Evolutionary conservation across 2,888 invertebrate species (phyloP), one percentile per base, ranked within the genome.

Genomic region (Doris montereyensis): DNA sequence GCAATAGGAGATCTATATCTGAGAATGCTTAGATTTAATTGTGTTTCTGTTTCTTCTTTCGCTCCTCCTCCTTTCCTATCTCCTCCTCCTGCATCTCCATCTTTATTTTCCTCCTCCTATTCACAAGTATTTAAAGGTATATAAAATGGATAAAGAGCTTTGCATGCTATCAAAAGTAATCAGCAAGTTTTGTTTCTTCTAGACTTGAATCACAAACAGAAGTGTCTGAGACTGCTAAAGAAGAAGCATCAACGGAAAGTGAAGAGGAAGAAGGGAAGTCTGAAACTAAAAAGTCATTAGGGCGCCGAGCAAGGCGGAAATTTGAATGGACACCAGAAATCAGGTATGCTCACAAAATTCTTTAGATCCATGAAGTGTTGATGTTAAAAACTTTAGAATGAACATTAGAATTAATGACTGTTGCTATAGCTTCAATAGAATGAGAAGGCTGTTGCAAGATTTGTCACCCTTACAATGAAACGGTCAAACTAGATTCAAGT

Each of bases 301-400:
- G n/a, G n/a, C 93, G 93, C 82, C 92, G 94, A 73, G 95, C 95
- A 1, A 94, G 94, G 86, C 94, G 94, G 30, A 94, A 94, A 81
- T 96, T 95, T 92, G 93, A 94, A 34, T 96, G 96, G 95, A 94
- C 94, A 74, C 93, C 93, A 65, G 93, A 94, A 87, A 91, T 93
- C 65, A 94, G 93, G 94, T 94, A 90, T n/a, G n/a, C n/a, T n/a
- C n/a, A n/a, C n/a, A n/a, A n/a, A n/a, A n/a, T n/a, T n/a, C n/a
- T n/a, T n/a, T n/a, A n/a, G n/a, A n/a, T n/a, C n/a, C n/a, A n/a
- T n/a, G n/a, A n/a, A n/a, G n/a, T n/a, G n/a, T n/a, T n/a, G n/a
- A n/a, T n/a, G n/a, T n/a, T n/a, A n/a, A n/a, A n/a, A n/a, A n/a
- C n/a, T n/a, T n/a, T n/a, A n/a, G n/a, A n/a, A n/a, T n/a, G n/a